phyloP scores from a whole-genome alignment of 1,140 invertebrate species.

The Pogonus chalceus region DNA sequence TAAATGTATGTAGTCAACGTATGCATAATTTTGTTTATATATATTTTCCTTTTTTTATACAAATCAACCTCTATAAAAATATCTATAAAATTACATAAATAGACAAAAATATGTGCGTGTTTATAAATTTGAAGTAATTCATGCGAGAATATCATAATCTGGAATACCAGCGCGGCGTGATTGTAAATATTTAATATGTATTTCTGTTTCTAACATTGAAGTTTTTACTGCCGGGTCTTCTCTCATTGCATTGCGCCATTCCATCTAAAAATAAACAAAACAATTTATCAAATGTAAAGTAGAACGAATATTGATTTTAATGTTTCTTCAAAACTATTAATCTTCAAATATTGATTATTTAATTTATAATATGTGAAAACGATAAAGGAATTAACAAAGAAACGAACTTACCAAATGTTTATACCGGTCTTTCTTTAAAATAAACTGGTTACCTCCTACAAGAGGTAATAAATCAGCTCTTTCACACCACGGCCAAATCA shows the following conservation, averaged over 20 bases:
- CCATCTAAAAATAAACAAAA: slow-evolving; percentile 42
- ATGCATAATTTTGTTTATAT: no score
- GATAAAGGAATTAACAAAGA: slow-evolving; percentile 7
- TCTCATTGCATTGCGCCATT: slow-evolving; percentile 59
- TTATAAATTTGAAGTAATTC: no score
- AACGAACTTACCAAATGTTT: slow-evolving; percentile 24
- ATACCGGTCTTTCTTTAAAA: slow-evolving; percentile 34
- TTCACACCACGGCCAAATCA: slow-evolving; percentile 88
- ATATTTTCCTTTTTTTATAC: no score
- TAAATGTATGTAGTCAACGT: no score
- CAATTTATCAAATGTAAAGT: no score
- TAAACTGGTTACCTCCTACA: slow-evolving; percentile 43
- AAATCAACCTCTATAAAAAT: no score
- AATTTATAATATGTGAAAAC: no score
- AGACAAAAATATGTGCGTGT: no score
- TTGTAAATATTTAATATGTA: slow-evolving; percentile 61
- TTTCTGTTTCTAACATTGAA: slow-evolving; percentile 52
- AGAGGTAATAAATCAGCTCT: slow-evolving; percentile 47
- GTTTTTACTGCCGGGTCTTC: slow-evolving; percentile 57
- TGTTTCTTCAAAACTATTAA: no score
- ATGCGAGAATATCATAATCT: slow-evolving; percentile 54
- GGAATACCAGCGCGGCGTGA: slow-evolving; percentile 51
- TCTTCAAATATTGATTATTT: no score
- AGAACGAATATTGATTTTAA: no score
- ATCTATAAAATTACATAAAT: no score